A percentile compares a stretch with the other conserved stretches of the same genome.
These are phyloP conservation scores for Pterostichus niger DNA, from an alignment of 2,888 invertebrate species.

Conservation along the genomic window DNA sequence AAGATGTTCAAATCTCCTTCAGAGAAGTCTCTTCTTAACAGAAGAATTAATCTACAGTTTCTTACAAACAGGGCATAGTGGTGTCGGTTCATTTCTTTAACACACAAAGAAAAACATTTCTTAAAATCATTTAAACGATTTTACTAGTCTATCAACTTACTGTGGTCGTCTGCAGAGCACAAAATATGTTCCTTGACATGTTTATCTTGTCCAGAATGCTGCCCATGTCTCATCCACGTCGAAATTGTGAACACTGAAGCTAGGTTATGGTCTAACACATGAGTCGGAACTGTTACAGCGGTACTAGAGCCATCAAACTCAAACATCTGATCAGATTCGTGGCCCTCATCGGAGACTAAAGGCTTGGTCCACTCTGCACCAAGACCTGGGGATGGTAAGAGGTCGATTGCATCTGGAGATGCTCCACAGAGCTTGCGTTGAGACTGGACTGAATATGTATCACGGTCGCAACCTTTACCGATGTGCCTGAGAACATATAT, in stretches of 20 bases:
- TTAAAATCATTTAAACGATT: background rate
- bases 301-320: slow-evolving; percentile 96
- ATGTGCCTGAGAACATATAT: slow-evolving; percentile 74
- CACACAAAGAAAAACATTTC: slow-evolving; percentile 54
- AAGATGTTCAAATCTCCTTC: slow-evolving; percentile 96
- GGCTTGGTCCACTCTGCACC: slow-evolving; percentile 91
- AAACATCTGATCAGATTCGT: slow-evolving; percentile 94
- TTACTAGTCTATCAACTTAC: slow-evolving; percentile 80
- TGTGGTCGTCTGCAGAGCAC: slow-evolving; percentile 98
- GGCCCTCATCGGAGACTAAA: slow-evolving; percentile 89
- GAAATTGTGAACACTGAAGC: slow-evolving; percentile 92
- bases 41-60: slow-evolving; percentile 96
- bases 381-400: slow-evolving; percentile 90
- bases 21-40: slow-evolving; percentile 93
- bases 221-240: slow-evolving; percentile 97
- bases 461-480: slow-evolving; percentile 97
- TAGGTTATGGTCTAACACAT: slow-evolving; percentile 87
- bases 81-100: slow-evolving; percentile 97
- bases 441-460: slow-evolving; percentile 92
- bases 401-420: slow-evolving; percentile 89
- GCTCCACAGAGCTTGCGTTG: slow-evolving; percentile 93
- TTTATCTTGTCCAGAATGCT: slow-evolving; percentile 88
- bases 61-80: slow-evolving; percentile 98
- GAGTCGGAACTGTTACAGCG: slow-evolving; percentile 90
- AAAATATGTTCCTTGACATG: slow-evolving; percentile 97